These are phyloP conservation scores for Leptodactylus fallax DNA, from an alignment of 2,797 vertebrate species.

Conservation along the genomic window DNA sequence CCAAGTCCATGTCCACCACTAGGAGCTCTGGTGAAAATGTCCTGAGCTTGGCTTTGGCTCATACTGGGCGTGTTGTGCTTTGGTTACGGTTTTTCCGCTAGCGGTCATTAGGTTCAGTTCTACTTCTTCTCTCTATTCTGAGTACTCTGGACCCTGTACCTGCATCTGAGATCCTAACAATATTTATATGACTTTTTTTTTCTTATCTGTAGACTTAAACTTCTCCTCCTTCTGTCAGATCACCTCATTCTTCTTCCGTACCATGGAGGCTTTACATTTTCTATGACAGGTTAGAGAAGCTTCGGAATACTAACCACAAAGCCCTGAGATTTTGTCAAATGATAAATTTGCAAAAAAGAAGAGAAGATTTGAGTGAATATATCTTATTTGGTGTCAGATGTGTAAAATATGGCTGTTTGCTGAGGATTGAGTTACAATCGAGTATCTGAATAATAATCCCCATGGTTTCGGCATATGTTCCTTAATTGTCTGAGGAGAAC, in stretches of 20 bases:
- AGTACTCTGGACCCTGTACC: too few relatives aligned
- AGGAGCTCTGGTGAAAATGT: too few relatives aligned
- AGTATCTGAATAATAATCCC: slow-evolving; percentile 85
- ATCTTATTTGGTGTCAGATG: slow-evolving; percentile 81
- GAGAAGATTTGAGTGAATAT: slow-evolving; percentile 69
- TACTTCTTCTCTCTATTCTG: too few relatives aligned
- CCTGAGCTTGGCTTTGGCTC: too few relatives aligned
- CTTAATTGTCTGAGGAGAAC: slow-evolving; percentile 87
- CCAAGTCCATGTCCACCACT: too few relatives aligned
- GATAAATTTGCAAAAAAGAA: slow-evolving; percentile 65
- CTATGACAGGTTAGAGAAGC: background rate
- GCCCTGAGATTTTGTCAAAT: slow-evolving; percentile 43
- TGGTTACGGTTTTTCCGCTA: too few relatives aligned
- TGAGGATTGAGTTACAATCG: slow-evolving; percentile 79
- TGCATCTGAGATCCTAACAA: too few relatives aligned
- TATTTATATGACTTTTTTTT: background rate
- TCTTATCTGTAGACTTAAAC: background rate
- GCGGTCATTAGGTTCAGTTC: too few relatives aligned
- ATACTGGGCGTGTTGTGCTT: too few relatives aligned
- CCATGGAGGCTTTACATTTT: background rate
- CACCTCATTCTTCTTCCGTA: background rate
- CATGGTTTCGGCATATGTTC: slow-evolving; percentile 87
- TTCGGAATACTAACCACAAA: slow-evolving; percentile 19
- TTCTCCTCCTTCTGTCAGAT: background rate
- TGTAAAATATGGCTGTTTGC: slow-evolving; percentile 84